Evolutionary conservation across 2,888 invertebrate genomes (phyloP), one percentile per base, ranked within the genome.

Genomic region (Seladonia tumulorum): DNA sequence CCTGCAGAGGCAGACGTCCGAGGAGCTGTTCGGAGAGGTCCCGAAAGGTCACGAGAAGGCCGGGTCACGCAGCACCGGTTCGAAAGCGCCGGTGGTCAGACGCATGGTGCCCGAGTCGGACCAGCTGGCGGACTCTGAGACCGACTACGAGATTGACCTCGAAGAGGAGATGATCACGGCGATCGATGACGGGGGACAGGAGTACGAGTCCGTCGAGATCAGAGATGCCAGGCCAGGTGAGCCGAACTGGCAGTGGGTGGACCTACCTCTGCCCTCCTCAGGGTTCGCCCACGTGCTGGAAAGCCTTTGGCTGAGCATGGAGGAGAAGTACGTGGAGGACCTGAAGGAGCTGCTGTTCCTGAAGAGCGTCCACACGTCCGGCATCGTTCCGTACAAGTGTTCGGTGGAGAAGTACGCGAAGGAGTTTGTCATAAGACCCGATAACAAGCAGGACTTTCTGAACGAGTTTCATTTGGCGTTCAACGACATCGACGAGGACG

Each of bases 401-500:
- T 96, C 95, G 86, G 94, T 97, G 0, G 95, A 94, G 89, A 95
- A 96, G 72, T 96, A 96, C 93, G 96, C 97, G 95, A 94, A 94
- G 12, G 95, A 96, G 87, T 96, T 96, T 79, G 95, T 97, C 68
- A 95, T 95, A 5, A 93, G 96, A 82, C 96, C 96, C 0, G 96
- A 96, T 85, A 91, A 93, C n/a, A 97, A 96, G 93, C 96, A 97
- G 92, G 95, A 96, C 78, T 92, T 96, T 83, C 95, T 97, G 10
- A 93, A 95, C 73, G 93, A 94, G 35, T 97, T 97, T 92, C 97
- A 97, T 93, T 95, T 94, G 57, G 94, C 95, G 49, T 97, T 96
- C 89, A 97, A 97, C 94, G 95, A 95, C 39, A 95, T 97, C 85
- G 96, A 96, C 87, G 95, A 95, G 82, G 96, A 97, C 90, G 96